Evolutionary conservation across 2,113 vertebrate genomes (phyloP).

Genomic region (Gymnocephalus cernua): DNA sequence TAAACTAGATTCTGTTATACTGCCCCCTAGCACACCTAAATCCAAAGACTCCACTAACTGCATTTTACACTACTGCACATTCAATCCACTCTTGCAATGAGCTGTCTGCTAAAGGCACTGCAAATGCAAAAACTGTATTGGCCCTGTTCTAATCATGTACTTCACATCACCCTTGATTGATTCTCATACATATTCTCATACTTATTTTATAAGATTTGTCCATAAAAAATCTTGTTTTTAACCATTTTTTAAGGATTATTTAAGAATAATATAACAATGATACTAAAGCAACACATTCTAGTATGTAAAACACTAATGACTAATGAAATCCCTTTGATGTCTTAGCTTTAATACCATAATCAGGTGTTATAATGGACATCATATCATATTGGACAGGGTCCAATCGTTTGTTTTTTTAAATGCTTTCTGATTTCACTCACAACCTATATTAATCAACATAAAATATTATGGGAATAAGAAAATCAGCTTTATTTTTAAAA

Average conservation of each 20-base stretch:
- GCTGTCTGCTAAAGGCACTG: background rate
- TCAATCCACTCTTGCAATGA: background rate
- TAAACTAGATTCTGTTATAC: background rate
- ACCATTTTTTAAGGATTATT: background rate
- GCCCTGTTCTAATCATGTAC: background rate
- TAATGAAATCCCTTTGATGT: too few species aligned
- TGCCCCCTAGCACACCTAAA: background rate
- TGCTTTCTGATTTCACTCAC: background rate
- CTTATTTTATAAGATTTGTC: background rate
- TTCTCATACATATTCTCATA: background rate
- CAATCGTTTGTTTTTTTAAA: background rate
- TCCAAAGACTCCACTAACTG: background rate
- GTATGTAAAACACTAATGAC: background rate
- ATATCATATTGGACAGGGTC: background rate
- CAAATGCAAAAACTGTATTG: background rate
- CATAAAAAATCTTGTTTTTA: background rate
- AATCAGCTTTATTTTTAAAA: background rate
- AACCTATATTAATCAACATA: background rate
- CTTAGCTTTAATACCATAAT: background rate
- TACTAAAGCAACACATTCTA: too few species aligned
- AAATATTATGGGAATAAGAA: background rate
- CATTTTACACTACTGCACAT: background rate
- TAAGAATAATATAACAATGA: background rate
- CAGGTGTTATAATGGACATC: background rate
- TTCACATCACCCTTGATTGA: background rate